Base-by-base conservation (phyloP, 2,888 invertebrate genomes). In the Phyto melanocephala region DNA sequence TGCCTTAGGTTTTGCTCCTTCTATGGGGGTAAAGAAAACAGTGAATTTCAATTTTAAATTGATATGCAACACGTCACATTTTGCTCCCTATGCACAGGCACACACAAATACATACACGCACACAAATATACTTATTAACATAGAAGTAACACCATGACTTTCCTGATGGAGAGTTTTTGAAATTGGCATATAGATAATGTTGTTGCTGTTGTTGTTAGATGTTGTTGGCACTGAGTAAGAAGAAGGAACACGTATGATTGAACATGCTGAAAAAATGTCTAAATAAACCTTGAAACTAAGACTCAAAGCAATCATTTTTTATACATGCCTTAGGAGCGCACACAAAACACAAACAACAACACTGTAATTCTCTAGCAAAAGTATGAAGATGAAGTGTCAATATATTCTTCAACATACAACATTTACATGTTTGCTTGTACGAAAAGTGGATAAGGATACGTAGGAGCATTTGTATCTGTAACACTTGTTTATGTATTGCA, bases 11-110 rank as follows among this genome's bases (percentile, higher is more conserved):
- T 20, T 33, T 15, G 0, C 28, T 28, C 33, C 10, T 33, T 68
- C 50, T 60, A 50, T 17, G 10, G 42, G 42, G 8, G 13, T 8
- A 56, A 72, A 54, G 33, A 54, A 37, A 76, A 50, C 56, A 60
- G 70, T 76, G 80, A 81, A 67, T 81, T 71, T 81, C 67, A 67
- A 71, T 76, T 76, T 60, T 52, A 42, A 81, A 78, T 81, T 81
- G 50, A 77, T 81, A 81, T 81, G 81, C 81, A 78, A 81, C 68
- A 81, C 81, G 17, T 58, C 68, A 74, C 70, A 42, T 63, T 56
- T 50, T 54, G 40, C 20, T 72, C 62, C 50, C 68, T 56, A 35
- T 40, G 24, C 75, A 33, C 28, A 47, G 1, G 3, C n/a, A 33
- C 33, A 47, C 7, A 35, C 35, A 8, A 40, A 40, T 2, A 13